phyloP scores from a whole-genome alignment of 2,797 vertebrate genomes.

The Siniperca obscura region DNA sequence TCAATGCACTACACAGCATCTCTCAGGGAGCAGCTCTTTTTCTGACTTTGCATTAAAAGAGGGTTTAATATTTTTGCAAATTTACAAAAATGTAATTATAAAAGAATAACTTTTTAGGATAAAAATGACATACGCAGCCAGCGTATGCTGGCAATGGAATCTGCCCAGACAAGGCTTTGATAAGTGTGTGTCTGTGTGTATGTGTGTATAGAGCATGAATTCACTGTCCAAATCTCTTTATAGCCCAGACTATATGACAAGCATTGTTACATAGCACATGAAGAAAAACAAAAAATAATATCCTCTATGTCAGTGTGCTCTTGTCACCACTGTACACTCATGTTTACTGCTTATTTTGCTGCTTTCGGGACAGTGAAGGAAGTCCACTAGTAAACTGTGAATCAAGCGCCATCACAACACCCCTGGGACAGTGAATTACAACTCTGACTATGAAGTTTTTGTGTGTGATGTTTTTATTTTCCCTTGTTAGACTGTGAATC shows the following conservation, averaged over 20 bases:
- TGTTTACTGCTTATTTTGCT: constrained; percentile 76
- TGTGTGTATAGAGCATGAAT: constrained; percentile 76
- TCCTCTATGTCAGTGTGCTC: constrained; percentile 57
- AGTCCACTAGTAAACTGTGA: constrained; percentile 70
- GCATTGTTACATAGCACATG: constrained; percentile 58
- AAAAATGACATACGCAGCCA: constrained; percentile 67
- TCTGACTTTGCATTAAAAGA: constrained; percentile 85
- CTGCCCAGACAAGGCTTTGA: constrained; percentile 95
- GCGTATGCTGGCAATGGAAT: constrained; percentile 71
- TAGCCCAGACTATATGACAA: constrained; percentile 63
- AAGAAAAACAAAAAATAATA: constrained; percentile 46
- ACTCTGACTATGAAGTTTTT: constrained; percentile 77
- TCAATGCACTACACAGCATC: constrained; percentile 91
- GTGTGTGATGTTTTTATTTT: constrained; percentile 77
- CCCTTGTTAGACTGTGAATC: constrained; percentile 86
- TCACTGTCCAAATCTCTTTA: constrained; percentile 77
- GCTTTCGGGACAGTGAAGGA: constrained; percentile 69
- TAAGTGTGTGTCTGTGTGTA: constrained; percentile 72
- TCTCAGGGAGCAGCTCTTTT: constrained; percentile 97
- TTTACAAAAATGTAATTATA: constrained; percentile 77
- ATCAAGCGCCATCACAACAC: constrained; percentile 53
- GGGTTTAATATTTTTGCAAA: constrained; percentile 85
- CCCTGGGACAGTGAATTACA: constrained; percentile 80
- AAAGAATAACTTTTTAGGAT: constrained; percentile 78
- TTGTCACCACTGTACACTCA: constrained; percentile 64